phyloP scores from a whole-genome alignment of 2,888 invertebrate species.

The Drosophila diplacantha region DNA sequence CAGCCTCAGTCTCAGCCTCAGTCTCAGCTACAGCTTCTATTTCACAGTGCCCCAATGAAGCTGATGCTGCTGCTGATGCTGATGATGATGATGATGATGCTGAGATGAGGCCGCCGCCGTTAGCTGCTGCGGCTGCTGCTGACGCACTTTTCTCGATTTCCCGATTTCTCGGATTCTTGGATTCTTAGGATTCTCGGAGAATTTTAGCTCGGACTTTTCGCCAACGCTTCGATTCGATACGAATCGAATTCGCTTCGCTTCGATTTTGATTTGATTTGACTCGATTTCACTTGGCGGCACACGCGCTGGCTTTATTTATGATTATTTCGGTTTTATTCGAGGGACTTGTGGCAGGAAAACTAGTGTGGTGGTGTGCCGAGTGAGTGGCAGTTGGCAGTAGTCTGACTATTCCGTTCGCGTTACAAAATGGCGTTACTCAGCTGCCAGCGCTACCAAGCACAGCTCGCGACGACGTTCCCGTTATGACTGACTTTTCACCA shows the following conservation, averaged over 20 bases:
- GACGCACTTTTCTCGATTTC: constrained; percentile 58
- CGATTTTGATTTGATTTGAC: constrained; percentile 17
- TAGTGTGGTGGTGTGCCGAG: constrained; percentile 19
- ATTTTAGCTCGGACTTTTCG: constrained; percentile 21
- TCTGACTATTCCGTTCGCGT: constrained; percentile 53
- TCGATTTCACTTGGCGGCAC: constrained; percentile 34
- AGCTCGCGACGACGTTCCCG: constrained; percentile 79
- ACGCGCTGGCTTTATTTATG: constrained; percentile 21
- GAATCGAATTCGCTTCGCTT: constrained; percentile 14
- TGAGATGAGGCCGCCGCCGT: constrained; percentile 23
- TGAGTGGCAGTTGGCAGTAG: constrained; percentile 16
- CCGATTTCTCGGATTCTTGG: constrained; percentile 12
- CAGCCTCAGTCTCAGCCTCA: constrained; percentile 27
- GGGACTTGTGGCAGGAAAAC: constrained; percentile 28
- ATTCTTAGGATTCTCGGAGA: constrained; percentile 8
- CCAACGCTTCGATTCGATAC: constrained; percentile 16
- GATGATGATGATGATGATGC: constrained; percentile 19
- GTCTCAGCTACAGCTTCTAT: constrained; percentile 25
- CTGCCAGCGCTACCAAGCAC: constrained; percentile 69
- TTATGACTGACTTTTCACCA: constrained; percentile 78
- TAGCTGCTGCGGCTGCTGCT: constrained; percentile 25
- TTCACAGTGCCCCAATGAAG: too few species aligned
- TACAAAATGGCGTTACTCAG: constrained; percentile 54
- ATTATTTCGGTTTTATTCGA: constrained; percentile 21
- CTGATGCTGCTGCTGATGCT: too few species aligned